Evolutionary conservation across 92 coral and sea anemone species (phyloP).

Genomic region (Phenganax stokvisi): DNA sequence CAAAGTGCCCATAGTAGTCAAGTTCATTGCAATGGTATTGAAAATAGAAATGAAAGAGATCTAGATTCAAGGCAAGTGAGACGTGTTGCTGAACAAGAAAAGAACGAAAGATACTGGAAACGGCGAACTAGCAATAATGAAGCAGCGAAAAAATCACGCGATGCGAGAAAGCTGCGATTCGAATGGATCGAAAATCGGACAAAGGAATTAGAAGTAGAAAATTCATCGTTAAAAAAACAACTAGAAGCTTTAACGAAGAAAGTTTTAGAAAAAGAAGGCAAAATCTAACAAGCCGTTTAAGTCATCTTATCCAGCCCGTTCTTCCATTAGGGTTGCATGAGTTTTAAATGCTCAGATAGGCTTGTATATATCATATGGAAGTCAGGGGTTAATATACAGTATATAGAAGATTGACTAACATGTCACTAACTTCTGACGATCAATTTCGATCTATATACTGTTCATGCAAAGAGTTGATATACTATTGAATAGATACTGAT

Average conservation of each 20-base stretch:
- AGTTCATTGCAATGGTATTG: too few relatives aligned
- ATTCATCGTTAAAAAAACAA: constrained; percentile 51
- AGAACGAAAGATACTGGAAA: constrained; percentile 25
- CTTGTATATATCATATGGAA: too few relatives aligned
- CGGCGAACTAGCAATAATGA: constrained; percentile 39
- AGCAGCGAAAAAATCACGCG: constrained; percentile 32
- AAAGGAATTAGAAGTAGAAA: constrained; percentile 59
- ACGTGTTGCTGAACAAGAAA: not conserved
- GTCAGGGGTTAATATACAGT: too few relatives aligned
- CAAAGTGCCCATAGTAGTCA: not conserved
- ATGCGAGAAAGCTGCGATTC: constrained; percentile 24
- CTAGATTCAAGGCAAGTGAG: too few relatives aligned
- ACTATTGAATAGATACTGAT: too few relatives aligned
- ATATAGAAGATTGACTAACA: too few relatives aligned
- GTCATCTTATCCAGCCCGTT: not conserved
- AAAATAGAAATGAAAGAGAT: too few relatives aligned
- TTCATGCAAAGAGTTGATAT: too few relatives aligned
- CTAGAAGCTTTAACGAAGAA: constrained; percentile 50
- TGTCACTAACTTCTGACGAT: too few relatives aligned
- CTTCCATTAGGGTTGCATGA: not conserved
- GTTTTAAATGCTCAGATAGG: too few relatives aligned
- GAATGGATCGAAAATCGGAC: constrained; percentile 24
- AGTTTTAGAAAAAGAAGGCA: constrained; percentile 37
- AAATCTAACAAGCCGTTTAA: not conserved
- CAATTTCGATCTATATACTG: too few relatives aligned